phyloP scores from a whole-genome alignment of 2,113 vertebrate genomes.

The Oplegnathus fasciatus region DNA sequence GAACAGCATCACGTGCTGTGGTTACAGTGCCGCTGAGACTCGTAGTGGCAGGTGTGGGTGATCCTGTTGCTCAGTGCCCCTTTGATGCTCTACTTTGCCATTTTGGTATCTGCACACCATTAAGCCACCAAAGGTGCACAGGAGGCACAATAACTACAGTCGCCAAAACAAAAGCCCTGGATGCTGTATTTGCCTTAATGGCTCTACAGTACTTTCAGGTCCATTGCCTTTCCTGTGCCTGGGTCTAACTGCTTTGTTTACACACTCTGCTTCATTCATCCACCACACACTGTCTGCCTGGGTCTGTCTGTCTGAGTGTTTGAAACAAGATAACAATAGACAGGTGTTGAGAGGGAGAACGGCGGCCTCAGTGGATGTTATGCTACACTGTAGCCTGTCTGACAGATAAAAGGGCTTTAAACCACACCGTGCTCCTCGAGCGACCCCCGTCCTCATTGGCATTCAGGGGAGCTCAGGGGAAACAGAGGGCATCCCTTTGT shows the following conservation, averaged over 20 bases:
- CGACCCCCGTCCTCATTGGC: slow-evolving; percentile 54
- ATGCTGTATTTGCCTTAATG: slow-evolving; percentile 16
- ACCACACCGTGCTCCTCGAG: slow-evolving; percentile 27
- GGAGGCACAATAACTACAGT: slow-evolving; percentile 32
- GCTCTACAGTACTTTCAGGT: slow-evolving; percentile 26
- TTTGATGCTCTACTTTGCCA: slow-evolving; percentile 38
- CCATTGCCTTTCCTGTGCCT: slow-evolving; percentile 25
- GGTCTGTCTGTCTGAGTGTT: slow-evolving; percentile 24
- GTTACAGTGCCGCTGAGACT: slow-evolving; percentile 5
- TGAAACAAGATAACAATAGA: slow-evolving; percentile 54
- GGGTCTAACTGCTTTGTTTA: slow-evolving; percentile 18
- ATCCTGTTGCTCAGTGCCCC: slow-evolving; percentile 24
- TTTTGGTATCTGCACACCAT: slow-evolving; percentile 45
- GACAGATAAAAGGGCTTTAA: slow-evolving; percentile 64
- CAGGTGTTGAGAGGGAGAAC: slow-evolving; percentile 65
- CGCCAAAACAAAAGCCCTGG: slow-evolving; percentile 41
- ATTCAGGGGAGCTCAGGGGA: slow-evolving; percentile 64
- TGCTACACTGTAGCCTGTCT: slow-evolving; percentile 28
- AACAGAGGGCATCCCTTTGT: slow-evolving; percentile 75
- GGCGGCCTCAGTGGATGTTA: slow-evolving; percentile 29
- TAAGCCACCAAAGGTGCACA: slow-evolving; percentile 48
- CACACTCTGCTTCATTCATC: slow-evolving; percentile 28
- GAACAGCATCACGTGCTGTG: background rate
- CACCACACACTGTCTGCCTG: slow-evolving; percentile 8
- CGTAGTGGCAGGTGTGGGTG: slow-evolving; percentile 32